A percentile compares a stretch with the other conserved stretches of the same genome.
Conservation (phyloP, 1,140 invertebrate species). For the Brachionus rubens region DNA sequence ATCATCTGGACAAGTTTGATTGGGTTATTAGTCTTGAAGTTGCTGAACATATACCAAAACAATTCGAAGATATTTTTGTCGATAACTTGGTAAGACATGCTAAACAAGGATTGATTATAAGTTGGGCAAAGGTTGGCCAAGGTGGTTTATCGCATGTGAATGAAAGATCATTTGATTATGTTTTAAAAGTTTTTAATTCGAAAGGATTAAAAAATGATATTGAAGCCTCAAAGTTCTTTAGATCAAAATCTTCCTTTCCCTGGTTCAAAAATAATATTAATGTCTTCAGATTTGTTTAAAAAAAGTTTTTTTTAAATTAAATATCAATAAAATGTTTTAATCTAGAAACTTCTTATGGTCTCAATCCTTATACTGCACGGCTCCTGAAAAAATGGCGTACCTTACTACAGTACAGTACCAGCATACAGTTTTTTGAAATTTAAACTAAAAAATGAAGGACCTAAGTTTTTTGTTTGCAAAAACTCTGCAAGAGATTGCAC, state of each 20-base stretch:
- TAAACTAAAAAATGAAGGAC: too few species aligned
- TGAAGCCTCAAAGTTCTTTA: neutral
- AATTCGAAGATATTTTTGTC: neutral
- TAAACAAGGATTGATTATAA: constrained; percentile 1
- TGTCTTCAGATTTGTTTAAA: constrained; percentile 7
- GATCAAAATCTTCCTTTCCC: constrained; percentile 3
- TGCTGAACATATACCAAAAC: constrained; percentile 32
- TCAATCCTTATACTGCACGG: too few species aligned
- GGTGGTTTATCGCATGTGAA: constrained; percentile 10
- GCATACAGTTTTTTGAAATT: too few species aligned
- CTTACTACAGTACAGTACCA: too few species aligned
- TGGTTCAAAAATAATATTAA: constrained; percentile 32
- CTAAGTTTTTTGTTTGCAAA: too few species aligned
- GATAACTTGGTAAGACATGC: constrained; percentile 13
- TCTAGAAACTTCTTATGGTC: too few species aligned
- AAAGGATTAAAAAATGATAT: neutral
- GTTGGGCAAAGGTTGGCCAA: constrained; percentile 6
- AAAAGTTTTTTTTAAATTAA: too few species aligned
- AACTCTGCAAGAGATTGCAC: too few species aligned
- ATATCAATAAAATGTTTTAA: too few species aligned
- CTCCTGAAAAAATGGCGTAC: too few species aligned
- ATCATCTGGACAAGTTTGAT: constrained; percentile 22
- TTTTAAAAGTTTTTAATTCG: neutral
- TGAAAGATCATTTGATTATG: neutral
- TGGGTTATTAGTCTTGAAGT: constrained; percentile 36